Evolutionary conservation across 2,113 vertebrate species (phyloP).

Genomic region (Falcunculus frontatus): DNA sequence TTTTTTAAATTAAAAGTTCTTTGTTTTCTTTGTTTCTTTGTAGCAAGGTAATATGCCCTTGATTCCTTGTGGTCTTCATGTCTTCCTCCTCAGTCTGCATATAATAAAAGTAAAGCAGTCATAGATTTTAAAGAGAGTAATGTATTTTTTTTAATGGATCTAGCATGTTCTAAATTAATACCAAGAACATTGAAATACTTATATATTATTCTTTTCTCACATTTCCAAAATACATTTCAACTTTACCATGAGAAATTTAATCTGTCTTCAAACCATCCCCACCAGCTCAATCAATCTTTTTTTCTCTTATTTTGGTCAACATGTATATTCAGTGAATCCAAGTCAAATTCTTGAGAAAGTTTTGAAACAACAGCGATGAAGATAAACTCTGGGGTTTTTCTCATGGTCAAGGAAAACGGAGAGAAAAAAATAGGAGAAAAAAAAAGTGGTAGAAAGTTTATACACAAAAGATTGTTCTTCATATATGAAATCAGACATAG

Average conservation of each 20-base stretch:
- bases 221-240: background rate
- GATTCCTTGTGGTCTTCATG: background rate
- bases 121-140: background rate
- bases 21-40: background rate
- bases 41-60: background rate
- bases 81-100: background rate
- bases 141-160: background rate
- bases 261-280: background rate
- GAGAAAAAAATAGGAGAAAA: background rate
- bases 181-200: background rate
- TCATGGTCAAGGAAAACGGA: background rate
- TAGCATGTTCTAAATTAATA: background rate
- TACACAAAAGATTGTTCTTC: background rate
- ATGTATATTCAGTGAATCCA: background rate
- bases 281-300: too few species aligned
- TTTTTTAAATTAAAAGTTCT: background rate
- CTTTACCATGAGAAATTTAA: background rate
- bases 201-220: background rate
- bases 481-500: background rate
- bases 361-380: background rate
- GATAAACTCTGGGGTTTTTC: fast-evolving
- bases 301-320: background rate
- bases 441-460: background rate
- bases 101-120: background rate
- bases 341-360: background rate